Base-by-base conservation (phyloP, 2,888 invertebrate genomes). In the Cephus spinipes region DNA sequence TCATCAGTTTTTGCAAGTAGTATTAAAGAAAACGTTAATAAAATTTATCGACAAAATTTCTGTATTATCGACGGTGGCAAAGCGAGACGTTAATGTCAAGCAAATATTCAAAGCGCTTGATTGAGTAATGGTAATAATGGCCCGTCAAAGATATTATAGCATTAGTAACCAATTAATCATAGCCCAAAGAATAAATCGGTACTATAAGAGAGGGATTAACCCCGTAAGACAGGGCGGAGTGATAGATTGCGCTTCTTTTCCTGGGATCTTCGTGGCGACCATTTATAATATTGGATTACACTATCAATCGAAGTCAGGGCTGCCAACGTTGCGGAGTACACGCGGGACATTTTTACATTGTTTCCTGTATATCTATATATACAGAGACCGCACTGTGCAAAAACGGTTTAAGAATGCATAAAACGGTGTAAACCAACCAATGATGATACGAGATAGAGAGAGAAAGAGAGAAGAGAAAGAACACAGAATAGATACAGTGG, bases 231-330 rank as follows among this genome's bases (percentile, higher is more conserved):
- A 81, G 80, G 79, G 79, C 81, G 80, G 79, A 79, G 81, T 87
- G 88, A 88, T 85, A 86, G 86, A 88, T 87, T 80, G 80, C 82
- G 76, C 79, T 86, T 86, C 83, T 85, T 84, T 80, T 76, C 74
- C 75, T 69, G 75, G 75, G 79, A 76, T 81, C 79, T 78, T 73
- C 76, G 40, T 79, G 73, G 78, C 78, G 79, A 79, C 83, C 87
- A 86, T 88, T 88, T 86, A 85, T 88, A 87, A 87, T 88, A 86
- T 87, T 83, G 86, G 85, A 86, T 88, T 87, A 87, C 83, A 84
- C 85, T 84, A 87, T 87, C 87, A 83, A 86, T 88, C 86, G 86
- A 83, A 86, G 86, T 87, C 87, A 86, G 83, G 80, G 79, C 80
- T 74, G 23, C 55, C 55, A 55, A 23, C 55, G 55, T 55, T 23